Percentiles rank a stretch among this genome's conserved stretches.
phyloP scores from a whole-genome alignment of 2,797 vertebrate genomes.

The Antrozous pallidus region DNA sequence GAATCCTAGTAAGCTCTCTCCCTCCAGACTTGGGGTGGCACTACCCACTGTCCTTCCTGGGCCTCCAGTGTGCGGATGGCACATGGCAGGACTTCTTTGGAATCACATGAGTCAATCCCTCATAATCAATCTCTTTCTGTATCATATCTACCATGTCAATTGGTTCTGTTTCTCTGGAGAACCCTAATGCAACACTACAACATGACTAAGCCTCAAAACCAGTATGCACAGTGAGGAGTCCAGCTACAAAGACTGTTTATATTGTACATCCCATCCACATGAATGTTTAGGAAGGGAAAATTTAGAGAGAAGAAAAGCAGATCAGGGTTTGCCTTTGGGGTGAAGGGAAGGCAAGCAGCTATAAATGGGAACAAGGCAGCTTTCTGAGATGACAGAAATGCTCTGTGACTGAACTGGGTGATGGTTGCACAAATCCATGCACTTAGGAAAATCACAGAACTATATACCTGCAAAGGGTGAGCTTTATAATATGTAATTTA shows the following conservation, averaged over 20 bases:
- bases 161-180: not conserved
- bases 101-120: not conserved
- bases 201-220: not conserved
- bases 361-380: not conserved
- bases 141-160: not conserved
- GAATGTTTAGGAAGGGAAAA: not conserved
- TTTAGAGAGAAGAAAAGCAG: not conserved
- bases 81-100: not conserved
- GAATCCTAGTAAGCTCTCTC: not conserved
- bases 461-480: not conserved
- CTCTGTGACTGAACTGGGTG: not conserved
- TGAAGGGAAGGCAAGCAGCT: not conserved
- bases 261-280: not conserved
- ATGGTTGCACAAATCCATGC: not conserved
- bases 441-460: not conserved
- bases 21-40: not conserved
- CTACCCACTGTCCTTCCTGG: not conserved
- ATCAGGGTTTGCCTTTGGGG: not conserved
- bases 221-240: not conserved
- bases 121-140: not conserved
- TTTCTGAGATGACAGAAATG: not conserved
- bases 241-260: not conserved
- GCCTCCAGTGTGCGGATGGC: not conserved
- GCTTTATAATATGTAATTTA: constrained; percentile 1
- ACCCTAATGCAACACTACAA: not conserved